A percentile compares a stretch with the other conserved stretches of the same genome.
Conservation (phyloP, 2,113 vertebrate species). For the Thryonomys swinderianus region DNA sequence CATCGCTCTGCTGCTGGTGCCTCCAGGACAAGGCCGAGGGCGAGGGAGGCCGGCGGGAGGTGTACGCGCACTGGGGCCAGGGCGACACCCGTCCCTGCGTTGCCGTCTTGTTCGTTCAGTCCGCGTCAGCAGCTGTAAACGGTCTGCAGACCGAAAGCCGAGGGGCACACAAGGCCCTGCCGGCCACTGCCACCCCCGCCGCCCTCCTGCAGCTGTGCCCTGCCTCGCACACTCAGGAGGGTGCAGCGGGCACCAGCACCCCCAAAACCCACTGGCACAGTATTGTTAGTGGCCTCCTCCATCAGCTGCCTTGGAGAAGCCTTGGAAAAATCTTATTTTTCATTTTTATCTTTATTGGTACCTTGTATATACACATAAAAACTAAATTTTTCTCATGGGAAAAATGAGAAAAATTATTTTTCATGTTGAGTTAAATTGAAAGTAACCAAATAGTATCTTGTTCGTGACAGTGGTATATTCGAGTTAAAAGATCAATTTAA, state of each 20-base stretch:
- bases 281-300: neutral
- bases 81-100: neutral
- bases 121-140: neutral
- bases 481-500: neutral
- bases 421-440: neutral
- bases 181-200: neutral
- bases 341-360: too few relatives aligned
- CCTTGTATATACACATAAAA: too few relatives aligned
- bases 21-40: neutral
- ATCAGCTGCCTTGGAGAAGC: neutral
- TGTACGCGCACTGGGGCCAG: neutral
- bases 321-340: neutral
- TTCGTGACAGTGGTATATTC: neutral
- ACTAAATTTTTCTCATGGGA: too few relatives aligned
- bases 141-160: neutral
- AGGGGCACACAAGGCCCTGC: neutral
- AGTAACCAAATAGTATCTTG: slow-evolving; percentile 29
- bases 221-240: neutral
- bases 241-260: neutral
- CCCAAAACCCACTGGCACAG: neutral
- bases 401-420: too few relatives aligned
- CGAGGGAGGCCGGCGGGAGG: neutral
- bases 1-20: neutral
- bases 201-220: neutral
- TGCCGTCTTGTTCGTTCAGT: slow-evolving; percentile 16